A percentile compares a stretch with the other conserved stretches of the same genome.
phyloP scores from a whole-genome alignment of 2,797 vertebrate genomes.

The Alauda arvensis region DNA sequence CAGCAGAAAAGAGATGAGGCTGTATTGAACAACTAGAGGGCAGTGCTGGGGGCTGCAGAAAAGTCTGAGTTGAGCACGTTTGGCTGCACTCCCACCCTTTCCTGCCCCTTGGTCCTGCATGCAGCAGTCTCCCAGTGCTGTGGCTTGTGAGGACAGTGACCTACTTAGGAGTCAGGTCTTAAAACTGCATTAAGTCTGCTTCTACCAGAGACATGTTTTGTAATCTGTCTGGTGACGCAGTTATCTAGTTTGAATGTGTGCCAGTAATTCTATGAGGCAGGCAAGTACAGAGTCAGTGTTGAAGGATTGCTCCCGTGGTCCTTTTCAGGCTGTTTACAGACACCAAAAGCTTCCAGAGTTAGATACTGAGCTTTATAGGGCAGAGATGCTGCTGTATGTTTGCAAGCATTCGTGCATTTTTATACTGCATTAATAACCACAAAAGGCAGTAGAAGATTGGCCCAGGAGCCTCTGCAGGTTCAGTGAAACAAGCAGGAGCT shows the following conservation, averaged over 20 bases:
- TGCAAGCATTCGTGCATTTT: not conserved
- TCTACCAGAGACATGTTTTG: not conserved
- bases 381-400: not conserved
- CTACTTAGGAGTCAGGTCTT: not conserved
- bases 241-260: not conserved
- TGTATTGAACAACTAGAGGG: not conserved
- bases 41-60: not conserved
- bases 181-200: not conserved
- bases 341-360: not conserved
- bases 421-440: not conserved
- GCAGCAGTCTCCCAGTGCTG: not conserved
- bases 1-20: not conserved
- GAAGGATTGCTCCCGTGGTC: not conserved
- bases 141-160: not conserved
- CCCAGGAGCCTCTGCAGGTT: not conserved
- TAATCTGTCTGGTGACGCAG: conserved; percentile 21
- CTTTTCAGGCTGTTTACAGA: not conserved
- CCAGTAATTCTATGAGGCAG: not conserved
- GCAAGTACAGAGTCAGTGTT: not conserved
- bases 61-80: not conserved
- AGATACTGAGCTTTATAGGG: not conserved
- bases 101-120: not conserved
- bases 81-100: not conserved
- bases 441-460: not conserved
- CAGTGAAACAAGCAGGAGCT: accelerated